These are phyloP conservation scores for Emydura subglobosa DNA, from an alignment of 2,113 vertebrate genomes.

Conservation along the genomic window DNA sequence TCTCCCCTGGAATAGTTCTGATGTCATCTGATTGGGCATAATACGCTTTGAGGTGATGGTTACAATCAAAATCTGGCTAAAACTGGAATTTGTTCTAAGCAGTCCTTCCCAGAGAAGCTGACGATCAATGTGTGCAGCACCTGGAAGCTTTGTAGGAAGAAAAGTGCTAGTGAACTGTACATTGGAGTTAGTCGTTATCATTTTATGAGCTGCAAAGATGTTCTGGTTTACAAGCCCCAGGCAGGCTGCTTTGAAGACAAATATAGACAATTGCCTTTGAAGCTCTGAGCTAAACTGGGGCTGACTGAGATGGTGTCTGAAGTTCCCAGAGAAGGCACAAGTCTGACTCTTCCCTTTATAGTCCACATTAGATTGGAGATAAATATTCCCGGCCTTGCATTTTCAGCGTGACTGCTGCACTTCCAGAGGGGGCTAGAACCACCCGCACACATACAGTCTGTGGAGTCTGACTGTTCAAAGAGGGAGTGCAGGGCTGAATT, in stretches of 20 bases:
- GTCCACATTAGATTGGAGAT: not conserved
- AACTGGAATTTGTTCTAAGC: accelerated
- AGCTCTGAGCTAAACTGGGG: accelerated
- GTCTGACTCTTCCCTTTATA: accelerated
- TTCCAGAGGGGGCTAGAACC: not conserved
- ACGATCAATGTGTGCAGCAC: accelerated
- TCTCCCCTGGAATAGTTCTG: not conserved
- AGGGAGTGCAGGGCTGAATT: not conserved
- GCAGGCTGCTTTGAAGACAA: not conserved
- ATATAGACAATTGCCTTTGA: not conserved
- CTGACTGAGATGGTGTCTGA: not conserved
- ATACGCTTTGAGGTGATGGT: accelerated
- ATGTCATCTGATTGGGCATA: not conserved
- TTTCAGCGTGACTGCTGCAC: not conserved
- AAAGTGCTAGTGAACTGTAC: accelerated
- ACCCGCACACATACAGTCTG: no score
- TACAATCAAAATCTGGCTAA: not conserved
- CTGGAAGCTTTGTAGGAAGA: not conserved
- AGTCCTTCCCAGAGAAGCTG: accelerated
- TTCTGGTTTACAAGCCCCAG: not conserved
- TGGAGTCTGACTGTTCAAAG: not conserved
- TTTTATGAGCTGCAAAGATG: not conserved
- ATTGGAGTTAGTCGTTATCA: accelerated
- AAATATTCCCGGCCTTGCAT: not conserved
- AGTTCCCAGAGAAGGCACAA: not conserved